A percentile compares a stretch with the other conserved stretches of the same genome.
These are phyloP conservation scores for Murina feae DNA, from an alignment of 2,113 vertebrate genomes.

Conservation along the genomic window DNA sequence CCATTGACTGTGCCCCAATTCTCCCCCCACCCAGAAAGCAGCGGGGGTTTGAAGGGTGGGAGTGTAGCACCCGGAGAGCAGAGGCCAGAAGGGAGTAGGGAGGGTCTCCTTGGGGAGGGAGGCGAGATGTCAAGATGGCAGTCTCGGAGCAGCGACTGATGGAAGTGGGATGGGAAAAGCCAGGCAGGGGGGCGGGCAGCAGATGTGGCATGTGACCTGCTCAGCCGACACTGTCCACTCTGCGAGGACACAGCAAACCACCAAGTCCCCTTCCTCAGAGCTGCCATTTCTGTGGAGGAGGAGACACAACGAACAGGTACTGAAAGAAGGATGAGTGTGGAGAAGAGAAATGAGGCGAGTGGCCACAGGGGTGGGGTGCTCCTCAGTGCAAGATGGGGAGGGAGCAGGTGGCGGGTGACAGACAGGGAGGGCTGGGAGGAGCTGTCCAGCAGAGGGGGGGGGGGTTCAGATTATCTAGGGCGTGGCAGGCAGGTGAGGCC, in stretches of 20 bases:
- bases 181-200: neutral
- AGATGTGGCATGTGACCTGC: accelerated
- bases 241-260: neutral
- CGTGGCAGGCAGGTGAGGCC: neutral
- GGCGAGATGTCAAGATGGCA: neutral
- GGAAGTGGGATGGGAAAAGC: neutral
- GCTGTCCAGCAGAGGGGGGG: accelerated
- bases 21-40: neutral
- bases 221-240: accelerated
- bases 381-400: neutral
- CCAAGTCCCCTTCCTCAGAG: accelerated
- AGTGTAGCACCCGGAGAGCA: neutral
- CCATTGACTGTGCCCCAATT: neutral
- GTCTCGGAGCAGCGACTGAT: neutral
- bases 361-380: neutral
- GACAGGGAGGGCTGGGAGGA: neutral
- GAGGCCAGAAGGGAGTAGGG: neutral
- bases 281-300: accelerated
- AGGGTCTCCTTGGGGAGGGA: neutral
- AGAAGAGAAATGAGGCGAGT: neutral
- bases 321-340: accelerated
- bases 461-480: neutral
- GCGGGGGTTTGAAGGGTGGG: no score
- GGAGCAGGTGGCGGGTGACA: accelerated
- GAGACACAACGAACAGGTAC: neutral